Evolutionary conservation across 2,888 invertebrate species (phyloP).

Genomic region (Clivina fossor): DNA sequence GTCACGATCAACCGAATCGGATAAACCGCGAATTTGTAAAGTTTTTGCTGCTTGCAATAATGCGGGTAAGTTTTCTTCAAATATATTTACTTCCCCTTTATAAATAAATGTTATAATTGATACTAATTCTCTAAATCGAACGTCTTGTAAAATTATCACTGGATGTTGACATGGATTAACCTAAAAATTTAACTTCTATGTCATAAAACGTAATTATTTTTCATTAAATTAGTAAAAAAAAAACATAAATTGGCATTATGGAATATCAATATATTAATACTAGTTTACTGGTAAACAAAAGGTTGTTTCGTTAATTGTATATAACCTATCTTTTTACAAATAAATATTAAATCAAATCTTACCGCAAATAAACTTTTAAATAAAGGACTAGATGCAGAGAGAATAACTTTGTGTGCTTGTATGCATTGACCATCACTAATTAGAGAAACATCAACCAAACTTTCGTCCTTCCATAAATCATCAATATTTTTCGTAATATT

Average conservation of each 20-base stretch:
- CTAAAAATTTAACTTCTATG: slow-evolving; percentile 18
- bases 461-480: slow-evolving; percentile 32
- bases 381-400: slow-evolving; percentile 27
- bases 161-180: slow-evolving; percentile 71
- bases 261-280: not conserved
- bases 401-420: slow-evolving; percentile 32
- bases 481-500: slow-evolving; percentile 32
- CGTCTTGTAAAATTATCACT: slow-evolving; percentile 73
- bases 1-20: slow-evolving; percentile 43
- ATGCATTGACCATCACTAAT: slow-evolving; percentile 30
- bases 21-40: slow-evolving; percentile 68
- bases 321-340: too few relatives aligned
- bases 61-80: slow-evolving; percentile 68
- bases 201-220: too few relatives aligned
- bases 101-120: slow-evolving; percentile 71
- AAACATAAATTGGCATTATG: too few relatives aligned
- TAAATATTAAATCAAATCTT: slow-evolving; percentile 10
- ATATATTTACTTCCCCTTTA: slow-evolving; percentile 73
- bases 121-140: slow-evolving; percentile 65
- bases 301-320: not conserved
- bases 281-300: not conserved
- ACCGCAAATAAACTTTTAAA: slow-evolving; percentile 31
- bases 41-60: slow-evolving; percentile 69
- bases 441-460: slow-evolving; percentile 28
- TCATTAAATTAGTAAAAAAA: too few relatives aligned